Evolutionary conservation across 2,888 invertebrate genomes (phyloP).

Genomic region (Aphelenchoides bicaudatus): DNA sequence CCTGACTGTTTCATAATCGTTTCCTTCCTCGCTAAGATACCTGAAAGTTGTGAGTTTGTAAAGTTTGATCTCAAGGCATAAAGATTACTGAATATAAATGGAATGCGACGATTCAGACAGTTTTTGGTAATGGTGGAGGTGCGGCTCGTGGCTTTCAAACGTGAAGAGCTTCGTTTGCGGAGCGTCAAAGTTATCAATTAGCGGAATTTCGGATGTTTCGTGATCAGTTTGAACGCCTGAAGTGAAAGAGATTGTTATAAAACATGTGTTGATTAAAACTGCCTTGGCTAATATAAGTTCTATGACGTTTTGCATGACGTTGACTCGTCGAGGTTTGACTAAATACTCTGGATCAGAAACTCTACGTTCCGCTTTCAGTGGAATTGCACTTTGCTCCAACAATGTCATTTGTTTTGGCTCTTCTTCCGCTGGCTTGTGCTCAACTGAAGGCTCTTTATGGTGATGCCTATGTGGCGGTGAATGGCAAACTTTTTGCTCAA

Average conservation of each 20-base stretch:
- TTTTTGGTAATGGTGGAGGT: constrained; percentile 1
- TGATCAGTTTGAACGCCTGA: constrained; percentile 21
- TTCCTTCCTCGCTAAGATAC: too few relatives aligned
- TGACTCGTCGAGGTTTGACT: not conserved
- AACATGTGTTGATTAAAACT: too few relatives aligned
- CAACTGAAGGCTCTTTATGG: too few relatives aligned
- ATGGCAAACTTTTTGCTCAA: not conserved
- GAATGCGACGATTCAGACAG: constrained; percentile 1
- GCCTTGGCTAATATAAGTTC: constrained; percentile 1
- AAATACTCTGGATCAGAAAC: constrained; percentile 1
- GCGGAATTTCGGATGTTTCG: constrained; percentile 3
- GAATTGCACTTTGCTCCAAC: too few relatives aligned
- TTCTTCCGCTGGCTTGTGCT: not conserved
- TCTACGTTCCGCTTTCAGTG: too few relatives aligned
- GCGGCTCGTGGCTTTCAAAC: not conserved
- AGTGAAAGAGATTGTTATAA: not conserved
- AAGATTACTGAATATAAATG: constrained; percentile 3
- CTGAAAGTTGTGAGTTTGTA: too few relatives aligned
- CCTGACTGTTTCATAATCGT: too few relatives aligned
- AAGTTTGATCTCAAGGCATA: too few relatives aligned
- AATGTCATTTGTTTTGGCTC: too few relatives aligned
- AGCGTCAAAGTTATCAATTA: constrained; percentile 10
- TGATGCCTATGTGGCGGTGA: constrained; percentile 1
- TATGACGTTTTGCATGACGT: too few relatives aligned
- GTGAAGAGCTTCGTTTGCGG: not conserved